A percentile compares a stretch with the other conserved stretches of the same genome.
Evolutionary conservation across 2,888 invertebrate species (phyloP).

Genomic region (Beris chalybata): DNA sequence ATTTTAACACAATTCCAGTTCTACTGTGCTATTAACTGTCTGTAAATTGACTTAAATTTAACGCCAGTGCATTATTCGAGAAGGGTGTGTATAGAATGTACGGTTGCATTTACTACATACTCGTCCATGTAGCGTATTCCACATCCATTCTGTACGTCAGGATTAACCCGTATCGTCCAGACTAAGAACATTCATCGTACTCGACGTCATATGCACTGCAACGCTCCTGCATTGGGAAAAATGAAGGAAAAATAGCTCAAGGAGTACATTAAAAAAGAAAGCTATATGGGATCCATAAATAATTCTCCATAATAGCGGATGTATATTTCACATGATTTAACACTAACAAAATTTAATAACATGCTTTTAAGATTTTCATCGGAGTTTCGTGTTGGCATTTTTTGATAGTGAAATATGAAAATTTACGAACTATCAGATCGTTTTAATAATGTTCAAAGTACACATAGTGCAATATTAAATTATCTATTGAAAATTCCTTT

Average conservation of each 20-base stretch:
- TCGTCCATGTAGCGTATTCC: neutral
- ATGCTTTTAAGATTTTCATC: constrained; percentile 24
- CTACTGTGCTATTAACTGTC: constrained; percentile 26
- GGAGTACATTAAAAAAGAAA: constrained; percentile 3
- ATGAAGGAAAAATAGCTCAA: too few species aligned
- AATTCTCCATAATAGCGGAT: constrained; percentile 30
- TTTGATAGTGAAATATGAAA: too few species aligned
- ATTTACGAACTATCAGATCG: too few species aligned
- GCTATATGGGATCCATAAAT: constrained; percentile 28
- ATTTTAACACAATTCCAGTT: constrained; percentile 26
- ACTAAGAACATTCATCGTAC: constrained; percentile 23
- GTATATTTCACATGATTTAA: constrained; percentile 23
- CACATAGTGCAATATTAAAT: too few species aligned
- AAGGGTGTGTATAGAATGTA: neutral
- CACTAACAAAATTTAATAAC: constrained; percentile 30
- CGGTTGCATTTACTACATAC: constrained; percentile 7
- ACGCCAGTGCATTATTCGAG: constrained; percentile 20
- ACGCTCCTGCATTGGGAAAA: neutral
- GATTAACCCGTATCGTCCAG: constrained; percentile 26
- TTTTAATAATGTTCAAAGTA: too few species aligned
- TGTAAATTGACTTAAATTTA: constrained; percentile 30
- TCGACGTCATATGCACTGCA: constrained; percentile 29
- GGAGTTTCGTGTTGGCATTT: neutral
- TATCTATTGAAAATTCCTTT: too few species aligned
- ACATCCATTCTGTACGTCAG: constrained; percentile 26